Evolutionary conservation across 2,113 vertebrate species (phyloP).

Genomic region (Silurus glanis): DNA sequence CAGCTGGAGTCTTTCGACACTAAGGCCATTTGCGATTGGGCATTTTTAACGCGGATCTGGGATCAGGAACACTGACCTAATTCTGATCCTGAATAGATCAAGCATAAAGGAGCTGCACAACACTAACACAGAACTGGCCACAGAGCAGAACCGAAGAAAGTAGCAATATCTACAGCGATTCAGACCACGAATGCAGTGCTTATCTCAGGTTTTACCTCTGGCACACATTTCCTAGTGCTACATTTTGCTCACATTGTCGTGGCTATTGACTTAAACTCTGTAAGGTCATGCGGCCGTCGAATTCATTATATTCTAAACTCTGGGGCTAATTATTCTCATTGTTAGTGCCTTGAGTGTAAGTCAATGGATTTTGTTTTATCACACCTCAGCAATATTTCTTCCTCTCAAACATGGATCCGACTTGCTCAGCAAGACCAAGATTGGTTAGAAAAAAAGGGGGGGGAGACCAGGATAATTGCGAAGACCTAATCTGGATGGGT

Average conservation of each 20-base stretch:
- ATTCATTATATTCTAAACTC: slow-evolving; percentile 39
- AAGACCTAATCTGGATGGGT: not conserved
- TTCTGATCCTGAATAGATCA: not conserved
- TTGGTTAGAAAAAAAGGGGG: not conserved
- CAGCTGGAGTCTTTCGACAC: not conserved
- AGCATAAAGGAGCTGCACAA: not conserved
- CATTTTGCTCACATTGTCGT: slow-evolving; percentile 15
- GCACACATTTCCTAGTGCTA: not conserved
- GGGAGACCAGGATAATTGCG: slow-evolving; percentile 3
- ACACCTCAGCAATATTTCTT: slow-evolving; percentile 16
- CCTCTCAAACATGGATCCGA: not conserved
- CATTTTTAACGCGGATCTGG: not conserved
- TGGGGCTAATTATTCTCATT: slow-evolving; percentile 41
- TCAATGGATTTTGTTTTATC: slow-evolving; percentile 39
- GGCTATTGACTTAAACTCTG: slow-evolving; percentile 46
- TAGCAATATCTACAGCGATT: not conserved
- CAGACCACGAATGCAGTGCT: not conserved
- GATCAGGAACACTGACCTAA: slow-evolving; percentile 3
- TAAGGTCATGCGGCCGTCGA: slow-evolving; percentile 28
- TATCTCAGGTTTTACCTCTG: not conserved
- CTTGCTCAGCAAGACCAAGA: not conserved
- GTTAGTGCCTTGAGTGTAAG: slow-evolving; percentile 19
- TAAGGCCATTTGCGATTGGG: not conserved
- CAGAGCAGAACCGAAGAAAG: not conserved
- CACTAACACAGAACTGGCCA: not conserved